phyloP scores from a whole-genome alignment of 2,888 invertebrate genomes.

The Drosophila planitibia region DNA sequence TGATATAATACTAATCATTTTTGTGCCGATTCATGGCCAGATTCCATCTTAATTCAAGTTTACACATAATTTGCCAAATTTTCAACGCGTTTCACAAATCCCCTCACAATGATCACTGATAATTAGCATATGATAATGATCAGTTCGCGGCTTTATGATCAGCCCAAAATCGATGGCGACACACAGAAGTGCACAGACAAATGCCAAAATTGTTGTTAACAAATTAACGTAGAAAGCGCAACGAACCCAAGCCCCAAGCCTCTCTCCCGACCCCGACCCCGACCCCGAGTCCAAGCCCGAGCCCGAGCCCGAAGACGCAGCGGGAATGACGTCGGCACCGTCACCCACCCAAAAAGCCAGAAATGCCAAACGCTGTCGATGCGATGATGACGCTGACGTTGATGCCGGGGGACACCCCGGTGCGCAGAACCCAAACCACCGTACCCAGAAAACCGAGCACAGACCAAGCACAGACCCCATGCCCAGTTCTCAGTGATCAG shows the following conservation, averaged over 20 bases:
- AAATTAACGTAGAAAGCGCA: slow-evolving; percentile 79
- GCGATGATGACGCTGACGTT: slow-evolving; percentile 69
- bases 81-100: slow-evolving; percentile 33
- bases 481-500: slow-evolving; percentile 31
- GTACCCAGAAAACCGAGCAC: slow-evolving; percentile 23
- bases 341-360: slow-evolving; percentile 74
- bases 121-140: slow-evolving; percentile 56
- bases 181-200: slow-evolving; percentile 63
- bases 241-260: slow-evolving; percentile 51
- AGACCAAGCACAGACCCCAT: slow-evolving; percentile 46
- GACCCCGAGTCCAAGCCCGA: neutral
- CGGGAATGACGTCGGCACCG: slow-evolving; percentile 70
- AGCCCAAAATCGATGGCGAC: slow-evolving; percentile 35
- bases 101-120: slow-evolving; percentile 33
- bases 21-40: slow-evolving; percentile 21
- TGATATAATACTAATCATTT: slow-evolving; percentile 23
- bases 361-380: slow-evolving; percentile 71
- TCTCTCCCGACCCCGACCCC: slow-evolving; percentile 1
- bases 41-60: slow-evolving; percentile 21
- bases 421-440: slow-evolving; percentile 54
- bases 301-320: slow-evolving; percentile 46
- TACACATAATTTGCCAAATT: slow-evolving; percentile 56
- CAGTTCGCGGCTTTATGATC: slow-evolving; percentile 27
- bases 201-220: slow-evolving; percentile 74
- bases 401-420: slow-evolving; percentile 75